Base-by-base conservation (phyloP, 2,797 vertebrate species). In the Liasis olivaceus region DNA sequence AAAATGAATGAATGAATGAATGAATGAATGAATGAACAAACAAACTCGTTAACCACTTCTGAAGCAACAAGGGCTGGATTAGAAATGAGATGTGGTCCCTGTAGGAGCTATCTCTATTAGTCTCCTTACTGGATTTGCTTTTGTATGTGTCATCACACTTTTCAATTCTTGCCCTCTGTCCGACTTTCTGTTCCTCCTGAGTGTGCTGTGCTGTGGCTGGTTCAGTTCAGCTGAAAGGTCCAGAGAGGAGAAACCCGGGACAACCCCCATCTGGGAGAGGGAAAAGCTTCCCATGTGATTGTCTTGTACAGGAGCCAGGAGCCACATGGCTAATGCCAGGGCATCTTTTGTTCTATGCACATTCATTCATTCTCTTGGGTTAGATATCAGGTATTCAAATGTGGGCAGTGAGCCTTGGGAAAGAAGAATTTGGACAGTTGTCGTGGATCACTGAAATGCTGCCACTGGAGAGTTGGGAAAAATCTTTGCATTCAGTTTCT, bases 1-100 rank as follows among this genome's bases (percentile, higher is more conserved):
- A 42, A 42, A 42, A 42, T 42, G 42, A 42, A 42, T 42, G 42
- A 42, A 42, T 42, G 42, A 42, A 42, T 42, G 42, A 42, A 36
- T 36, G 36, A 42, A 42, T 42, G 42, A 42, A 42, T 42, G 42
- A 42, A 42, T 42, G 42, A 42, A 42, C 3, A 1, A 42, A 42
- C 3, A 3, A 42, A 42, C 11, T 60, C 22, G 66, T 59, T 72
- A 60, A 22, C 54, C 4, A 15, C 77, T 59, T 64, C 69, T 91
- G 91, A 91, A 95, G 93, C 92, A 24, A 85, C 93, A 87, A 81
- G 2, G 20, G 72, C 42, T 24, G 20, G 20, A 9, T 47, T 81
- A 47, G 42, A 47, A 81, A 47, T 81, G 72, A 47, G 72, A 24
- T 47, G 9, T 5, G 42, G 42, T 47, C 42, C 72, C 4, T 12